These are phyloP conservation scores for Pagrus major DNA, from an alignment of 2,113 vertebrate species.

Conservation along the genomic window DNA sequence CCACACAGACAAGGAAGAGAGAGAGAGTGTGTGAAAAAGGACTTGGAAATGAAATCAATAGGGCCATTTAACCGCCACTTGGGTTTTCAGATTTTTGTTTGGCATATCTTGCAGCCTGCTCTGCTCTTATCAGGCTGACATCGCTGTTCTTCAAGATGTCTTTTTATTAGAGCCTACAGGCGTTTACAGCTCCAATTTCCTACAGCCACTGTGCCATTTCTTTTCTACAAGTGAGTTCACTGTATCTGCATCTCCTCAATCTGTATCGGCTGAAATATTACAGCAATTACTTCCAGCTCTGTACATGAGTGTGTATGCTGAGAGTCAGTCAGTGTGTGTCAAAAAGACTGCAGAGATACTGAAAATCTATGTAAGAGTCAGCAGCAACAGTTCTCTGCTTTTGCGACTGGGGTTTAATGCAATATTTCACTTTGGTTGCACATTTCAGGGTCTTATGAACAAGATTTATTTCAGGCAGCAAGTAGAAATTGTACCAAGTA, in stretches of 20 bases:
- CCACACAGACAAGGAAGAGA: conserved; percentile 27
- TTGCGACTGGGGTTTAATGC: conserved; percentile 14
- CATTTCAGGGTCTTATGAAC: conserved; percentile 33
- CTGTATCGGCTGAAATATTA: conserved; percentile 60
- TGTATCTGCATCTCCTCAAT: conserved; percentile 43
- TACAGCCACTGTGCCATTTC: conserved; percentile 12
- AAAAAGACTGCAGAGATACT: conserved; percentile 50
- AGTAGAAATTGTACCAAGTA: conserved; percentile 6
- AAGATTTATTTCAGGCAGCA: conserved; percentile 14
- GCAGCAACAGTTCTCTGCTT: conserved; percentile 51
- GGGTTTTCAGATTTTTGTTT: conserved; percentile 45
- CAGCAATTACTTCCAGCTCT: conserved; percentile 55
- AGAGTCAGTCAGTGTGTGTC: conserved; percentile 6
- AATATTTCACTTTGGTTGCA: conserved; percentile 45
- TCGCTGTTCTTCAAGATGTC: conserved; percentile 39
- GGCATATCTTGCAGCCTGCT: conserved; percentile 21
- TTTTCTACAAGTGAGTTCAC: conserved; percentile 18
- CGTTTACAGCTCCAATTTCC: conserved; percentile 43
- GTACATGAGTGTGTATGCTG: conserved; percentile 12
- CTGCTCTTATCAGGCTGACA: conserved; percentile 47
- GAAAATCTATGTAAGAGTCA: conserved; percentile 55
- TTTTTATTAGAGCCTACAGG: conserved; percentile 53
- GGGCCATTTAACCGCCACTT: conserved; percentile 57
- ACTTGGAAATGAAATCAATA: conserved; percentile 61
- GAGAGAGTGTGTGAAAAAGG: conserved; percentile 4